Conservation (phyloP, 2,113 vertebrate genomes). For the Poecilia latipinna region DNA sequence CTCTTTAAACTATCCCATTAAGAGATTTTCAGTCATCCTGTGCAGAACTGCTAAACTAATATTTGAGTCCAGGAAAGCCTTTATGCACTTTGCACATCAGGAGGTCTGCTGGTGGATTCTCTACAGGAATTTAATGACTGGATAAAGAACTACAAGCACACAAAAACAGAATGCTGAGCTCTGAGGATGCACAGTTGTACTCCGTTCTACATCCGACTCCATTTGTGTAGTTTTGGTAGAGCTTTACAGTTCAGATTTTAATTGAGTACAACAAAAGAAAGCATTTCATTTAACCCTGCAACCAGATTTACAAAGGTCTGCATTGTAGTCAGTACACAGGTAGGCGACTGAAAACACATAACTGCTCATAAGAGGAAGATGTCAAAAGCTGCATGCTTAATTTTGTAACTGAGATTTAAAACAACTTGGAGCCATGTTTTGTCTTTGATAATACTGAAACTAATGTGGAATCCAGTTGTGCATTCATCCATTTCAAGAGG, state of each 20-base stretch:
- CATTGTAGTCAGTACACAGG: background rate
- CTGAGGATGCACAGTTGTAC: background rate
- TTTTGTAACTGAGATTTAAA: background rate
- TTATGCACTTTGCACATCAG: background rate
- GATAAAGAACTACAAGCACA: background rate
- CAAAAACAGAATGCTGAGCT: background rate
- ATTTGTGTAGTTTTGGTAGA: background rate
- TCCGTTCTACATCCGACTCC: background rate
- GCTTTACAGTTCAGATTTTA: background rate
- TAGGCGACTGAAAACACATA: background rate
- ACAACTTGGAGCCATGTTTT: background rate
- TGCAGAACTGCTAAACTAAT: background rate
- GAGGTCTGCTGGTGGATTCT: constrained; percentile 3
- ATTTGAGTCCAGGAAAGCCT: background rate
- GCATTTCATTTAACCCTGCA: background rate
- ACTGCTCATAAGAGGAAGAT: background rate
- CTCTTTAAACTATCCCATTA: constrained; percentile 13
- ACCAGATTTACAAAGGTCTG: background rate
- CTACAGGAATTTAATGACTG: constrained; percentile 12
- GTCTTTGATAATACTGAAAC: background rate
- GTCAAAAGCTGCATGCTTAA: background rate
- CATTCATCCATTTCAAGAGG: too few relatives aligned
- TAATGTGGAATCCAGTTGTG: background rate
- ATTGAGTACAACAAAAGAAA: background rate
- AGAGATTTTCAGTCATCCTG: constrained; percentile 4